These are phyloP conservation scores for Eulemur macaco DNA, from an alignment of 2,113 vertebrate species.

Conservation along the genomic window DNA sequence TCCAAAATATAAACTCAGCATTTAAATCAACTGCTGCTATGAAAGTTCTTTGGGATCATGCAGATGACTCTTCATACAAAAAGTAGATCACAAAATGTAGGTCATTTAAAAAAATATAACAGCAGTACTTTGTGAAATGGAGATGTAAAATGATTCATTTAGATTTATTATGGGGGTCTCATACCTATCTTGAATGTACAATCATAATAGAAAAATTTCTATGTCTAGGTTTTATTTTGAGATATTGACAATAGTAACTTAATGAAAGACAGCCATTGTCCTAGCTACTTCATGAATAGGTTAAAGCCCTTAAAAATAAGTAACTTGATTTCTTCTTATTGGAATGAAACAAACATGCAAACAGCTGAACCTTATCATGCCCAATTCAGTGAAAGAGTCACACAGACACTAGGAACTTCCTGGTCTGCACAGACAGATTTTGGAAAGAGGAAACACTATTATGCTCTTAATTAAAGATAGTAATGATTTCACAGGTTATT, in stretches of 20 bases:
- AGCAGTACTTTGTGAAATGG: not conserved
- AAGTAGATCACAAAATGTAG: constrained; percentile 62
- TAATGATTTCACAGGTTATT: not conserved
- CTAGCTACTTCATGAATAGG: not conserved
- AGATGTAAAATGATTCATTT: constrained; percentile 38
- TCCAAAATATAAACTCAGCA: constrained; percentile 45
- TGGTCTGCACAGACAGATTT: not conserved
- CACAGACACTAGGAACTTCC: not conserved
- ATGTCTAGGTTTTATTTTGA: constrained; percentile 35
- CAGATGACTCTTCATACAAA: constrained; percentile 23
- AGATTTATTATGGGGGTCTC: not conserved
- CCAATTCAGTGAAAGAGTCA: not conserved
- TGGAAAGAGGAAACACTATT: not conserved
- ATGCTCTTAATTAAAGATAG: not conserved
- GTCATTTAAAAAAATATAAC: constrained; percentile 22
- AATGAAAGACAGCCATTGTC: not conserved
- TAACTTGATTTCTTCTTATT: not conserved
- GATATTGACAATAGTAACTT: not conserved
- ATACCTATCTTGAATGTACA: not conserved
- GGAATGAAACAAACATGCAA: not conserved
- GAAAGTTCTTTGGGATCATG: constrained; percentile 1
- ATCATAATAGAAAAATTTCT: not conserved
- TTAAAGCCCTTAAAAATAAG: not conserved
- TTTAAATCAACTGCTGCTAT: constrained; percentile 10
- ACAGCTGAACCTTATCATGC: not conserved